Evolutionary conservation across 2,797 vertebrate genomes (phyloP).

Genomic region (Moxostoma hubbsi): DNA sequence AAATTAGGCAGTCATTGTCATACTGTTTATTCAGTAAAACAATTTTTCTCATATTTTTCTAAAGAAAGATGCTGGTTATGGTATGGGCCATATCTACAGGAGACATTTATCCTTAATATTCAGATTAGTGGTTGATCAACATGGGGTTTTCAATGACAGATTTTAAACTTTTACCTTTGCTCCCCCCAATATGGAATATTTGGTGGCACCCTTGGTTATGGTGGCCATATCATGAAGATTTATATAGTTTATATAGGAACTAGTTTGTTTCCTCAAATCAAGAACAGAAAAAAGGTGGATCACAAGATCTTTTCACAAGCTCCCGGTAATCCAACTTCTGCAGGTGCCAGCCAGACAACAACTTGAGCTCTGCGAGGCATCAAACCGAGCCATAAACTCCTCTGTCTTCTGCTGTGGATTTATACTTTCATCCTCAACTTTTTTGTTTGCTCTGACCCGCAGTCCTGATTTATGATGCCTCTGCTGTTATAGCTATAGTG

Average conservation of each 20-base stretch:
- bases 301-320: neutral
- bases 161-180: too few species aligned
- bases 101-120: too few species aligned
- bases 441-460: slow-evolving; percentile 7
- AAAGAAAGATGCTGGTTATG: too few species aligned
- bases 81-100: too few species aligned
- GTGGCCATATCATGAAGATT: too few species aligned
- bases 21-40: neutral
- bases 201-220: too few species aligned
- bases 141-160: too few species aligned
- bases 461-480: slow-evolving; percentile 33
- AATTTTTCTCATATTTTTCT: neutral
- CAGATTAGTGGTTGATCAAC: too few species aligned
- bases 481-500: slow-evolving; percentile 35
- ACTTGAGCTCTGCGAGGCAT: slow-evolving; percentile 34
- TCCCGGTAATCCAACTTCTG: slow-evolving; percentile 17
- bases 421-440: slow-evolving; percentile 18
- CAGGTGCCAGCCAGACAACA: neutral
- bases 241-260: too few species aligned
- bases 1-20: neutral
- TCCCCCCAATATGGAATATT: too few species aligned
- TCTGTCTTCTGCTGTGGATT: slow-evolving; percentile 9
- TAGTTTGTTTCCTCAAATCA: too few species aligned
- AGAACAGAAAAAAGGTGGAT: too few species aligned
- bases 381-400: slow-evolving; percentile 12